Base-by-base conservation (phyloP, 2,888 invertebrate species). In the Acleris laterana region DNA sequence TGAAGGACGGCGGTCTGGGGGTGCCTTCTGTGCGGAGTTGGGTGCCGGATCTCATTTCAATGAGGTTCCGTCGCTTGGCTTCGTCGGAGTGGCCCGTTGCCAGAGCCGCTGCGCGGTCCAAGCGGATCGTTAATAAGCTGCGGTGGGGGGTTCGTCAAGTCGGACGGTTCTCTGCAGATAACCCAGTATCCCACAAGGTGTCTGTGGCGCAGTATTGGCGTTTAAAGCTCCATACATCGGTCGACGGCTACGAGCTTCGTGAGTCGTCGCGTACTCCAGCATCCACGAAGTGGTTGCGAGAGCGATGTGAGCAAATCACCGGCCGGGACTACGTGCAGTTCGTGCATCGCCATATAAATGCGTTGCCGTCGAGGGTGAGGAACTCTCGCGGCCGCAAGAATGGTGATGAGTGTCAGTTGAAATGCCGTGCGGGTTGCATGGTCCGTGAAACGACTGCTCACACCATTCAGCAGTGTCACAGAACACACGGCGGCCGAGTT, bases 401-500 rank as follows among this genome's bases (percentile, higher is more conserved):
- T n/a, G n/a, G n/a, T n/a, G n/a, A n/a, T n/a, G n/a, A n/a, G n/a
- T n/a, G n/a, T n/a, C n/a, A n/a, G 32, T 55, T 55, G 42, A 55
- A 55, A 1, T 55, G 55, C 55, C 55, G 20, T 55, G 55, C 55
- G 3, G 55, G 57, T 42, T 81, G 80, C 63, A 69, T 32, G 58
- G 48, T 59, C 16, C 6, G 28, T 1, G 79, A 82, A 63, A 79
- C 81, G 0, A 69, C 75, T 0, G 76, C 75, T 0, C 62, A 55
- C 38, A 58, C 64, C 17, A 73, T 82, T 49, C 83, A 85, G 59
- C 62, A 62, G 25, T 84, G 83, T 68, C 69, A 69, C 50, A 55
- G 81, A 46, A 85, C 83, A 2, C 83, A 85, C 69, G 82, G 80
- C 38, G 83, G 77, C 5, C 69, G 80, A 3, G 72, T 85, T 0